Evolutionary conservation across 2,888 invertebrate genomes (phyloP).

Genomic region (Chaitophorus viminalis): DNA sequence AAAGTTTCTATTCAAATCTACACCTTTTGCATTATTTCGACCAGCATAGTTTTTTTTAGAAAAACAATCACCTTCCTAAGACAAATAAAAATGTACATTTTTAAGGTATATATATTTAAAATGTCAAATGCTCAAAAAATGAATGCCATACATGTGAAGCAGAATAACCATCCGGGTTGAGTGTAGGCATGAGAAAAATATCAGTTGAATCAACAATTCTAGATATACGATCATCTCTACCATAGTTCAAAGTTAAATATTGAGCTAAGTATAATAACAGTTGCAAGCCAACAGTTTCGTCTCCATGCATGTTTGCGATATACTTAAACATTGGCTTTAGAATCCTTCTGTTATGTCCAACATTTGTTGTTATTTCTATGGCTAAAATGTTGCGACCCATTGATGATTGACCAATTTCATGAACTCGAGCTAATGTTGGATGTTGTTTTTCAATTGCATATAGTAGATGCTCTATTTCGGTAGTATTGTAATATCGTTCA

Average conservation of each 20-base stretch:
- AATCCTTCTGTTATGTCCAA: slow-evolving; percentile 70
- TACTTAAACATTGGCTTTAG: slow-evolving; percentile 91
- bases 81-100: slow-evolving; percentile 64
- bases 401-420: slow-evolving; percentile 85
- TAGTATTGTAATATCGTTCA: slow-evolving; percentile 72
- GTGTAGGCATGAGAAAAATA: slow-evolving; percentile 94
- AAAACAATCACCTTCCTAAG: slow-evolving; percentile 82
- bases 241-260: slow-evolving; percentile 83
- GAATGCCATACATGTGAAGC: slow-evolving; percentile 75
- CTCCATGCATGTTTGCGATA: slow-evolving; percentile 97
- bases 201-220: slow-evolving; percentile 85
- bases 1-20: slow-evolving; percentile 92
- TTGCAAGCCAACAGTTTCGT: slow-evolving; percentile 89
- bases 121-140: background rate
- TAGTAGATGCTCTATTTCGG: slow-evolving; percentile 76
- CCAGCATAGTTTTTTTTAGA: slow-evolving; percentile 77
- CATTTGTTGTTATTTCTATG: slow-evolving; percentile 81
- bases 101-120: background rate
- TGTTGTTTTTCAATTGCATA: slow-evolving; percentile 73
- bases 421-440: slow-evolving; percentile 77
- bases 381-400: slow-evolving; percentile 84
- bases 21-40: slow-evolving; percentile 81
- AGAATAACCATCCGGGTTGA: slow-evolving; percentile 98
- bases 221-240: slow-evolving; percentile 76
- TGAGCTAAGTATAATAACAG: slow-evolving; percentile 84